Conservation (phyloP, 2,888 invertebrate genomes). For the Esperia sulphurella region DNA sequence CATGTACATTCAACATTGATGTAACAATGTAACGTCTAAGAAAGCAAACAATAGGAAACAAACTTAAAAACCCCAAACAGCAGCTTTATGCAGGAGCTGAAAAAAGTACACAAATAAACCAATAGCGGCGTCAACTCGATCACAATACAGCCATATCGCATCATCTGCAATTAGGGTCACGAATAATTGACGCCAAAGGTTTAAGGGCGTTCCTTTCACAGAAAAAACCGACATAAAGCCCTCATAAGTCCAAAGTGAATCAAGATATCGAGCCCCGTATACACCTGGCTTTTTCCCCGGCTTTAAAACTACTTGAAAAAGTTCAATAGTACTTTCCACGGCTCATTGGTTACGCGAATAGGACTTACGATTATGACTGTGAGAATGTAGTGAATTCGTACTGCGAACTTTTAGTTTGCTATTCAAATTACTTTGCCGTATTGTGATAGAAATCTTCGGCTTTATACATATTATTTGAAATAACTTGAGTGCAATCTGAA, state of each 20-base stretch:
- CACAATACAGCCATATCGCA: constrained; percentile 66
- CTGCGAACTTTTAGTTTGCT: constrained; percentile 36
- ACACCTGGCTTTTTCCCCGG: constrained; percentile 72
- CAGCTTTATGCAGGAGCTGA: constrained; percentile 15
- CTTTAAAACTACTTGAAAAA: constrained; percentile 50
- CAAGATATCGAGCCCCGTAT: constrained; percentile 69
- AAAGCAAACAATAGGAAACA: constrained; percentile 49
- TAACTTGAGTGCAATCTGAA: constrained; percentile 15
- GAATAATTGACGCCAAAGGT: constrained; percentile 73
- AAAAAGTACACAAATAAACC: constrained; percentile 57
- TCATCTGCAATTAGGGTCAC: constrained; percentile 77
- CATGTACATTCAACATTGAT: not conserved
- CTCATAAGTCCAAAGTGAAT: constrained; percentile 63
- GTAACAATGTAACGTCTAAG: constrained; percentile 26
- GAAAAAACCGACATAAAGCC: constrained; percentile 62
- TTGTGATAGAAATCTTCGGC: constrained; percentile 32
- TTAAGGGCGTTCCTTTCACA: constrained; percentile 61
- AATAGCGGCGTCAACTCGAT: constrained; percentile 63
- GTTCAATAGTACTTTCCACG: constrained; percentile 59
- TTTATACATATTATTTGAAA: constrained; percentile 2
- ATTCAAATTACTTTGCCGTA: constrained; percentile 19
- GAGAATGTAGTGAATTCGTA: constrained; percentile 37
- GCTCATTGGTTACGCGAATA: constrained; percentile 57
- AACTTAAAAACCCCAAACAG: constrained; percentile 47
- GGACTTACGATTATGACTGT: constrained; percentile 28